A percentile compares a stretch with the other conserved stretches of the same genome.
Evolutionary conservation across 2,888 invertebrate genomes (phyloP).

Genomic region (Mythimna ferrago): DNA sequence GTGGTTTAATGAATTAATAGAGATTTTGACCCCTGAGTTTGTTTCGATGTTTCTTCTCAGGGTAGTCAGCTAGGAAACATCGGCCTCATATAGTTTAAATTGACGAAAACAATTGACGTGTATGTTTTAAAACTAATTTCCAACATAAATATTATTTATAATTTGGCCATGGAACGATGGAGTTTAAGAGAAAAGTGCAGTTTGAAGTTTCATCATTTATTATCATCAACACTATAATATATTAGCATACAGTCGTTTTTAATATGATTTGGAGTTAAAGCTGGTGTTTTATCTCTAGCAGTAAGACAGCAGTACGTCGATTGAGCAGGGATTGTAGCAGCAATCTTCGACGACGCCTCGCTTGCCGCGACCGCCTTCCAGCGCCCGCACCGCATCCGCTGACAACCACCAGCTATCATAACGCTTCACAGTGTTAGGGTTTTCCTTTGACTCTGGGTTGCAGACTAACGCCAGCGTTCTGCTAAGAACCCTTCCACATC

Average conservation of each 20-base stretch:
- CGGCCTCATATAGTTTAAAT: too few relatives aligned
- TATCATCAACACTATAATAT: not conserved
- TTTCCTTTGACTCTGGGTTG: not conserved
- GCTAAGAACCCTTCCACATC: slow-evolving; percentile 33
- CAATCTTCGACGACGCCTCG: slow-evolving; percentile 65
- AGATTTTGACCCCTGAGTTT: too few relatives aligned
- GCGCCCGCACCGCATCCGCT: not conserved
- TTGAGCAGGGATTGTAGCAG: slow-evolving; percentile 67
- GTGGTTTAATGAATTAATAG: too few relatives aligned
- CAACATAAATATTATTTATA: too few relatives aligned
- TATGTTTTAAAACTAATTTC: too few relatives aligned
- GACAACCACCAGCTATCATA: slow-evolving; percentile 44
- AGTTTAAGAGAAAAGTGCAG: not conserved
- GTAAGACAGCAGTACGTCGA: slow-evolving; percentile 62
- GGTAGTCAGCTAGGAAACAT: too few relatives aligned
- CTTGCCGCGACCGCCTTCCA: slow-evolving; percentile 50
- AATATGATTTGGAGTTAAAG: not conserved
- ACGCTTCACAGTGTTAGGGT: slow-evolving; percentile 28
- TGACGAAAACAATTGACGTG: too few relatives aligned
- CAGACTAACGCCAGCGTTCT: slow-evolving; percentile 19
- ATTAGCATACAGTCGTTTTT: not conserved
- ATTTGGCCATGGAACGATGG: too few relatives aligned
- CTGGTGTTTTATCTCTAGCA: slow-evolving; percentile 40
- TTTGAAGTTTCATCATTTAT: slow-evolving; percentile 8
- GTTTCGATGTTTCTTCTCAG: too few relatives aligned